Evolutionary conservation across 2,113 vertebrate species (phyloP), one percentile per base, ranked within the genome.

Genomic region (Malurus melanocephalus): DNA sequence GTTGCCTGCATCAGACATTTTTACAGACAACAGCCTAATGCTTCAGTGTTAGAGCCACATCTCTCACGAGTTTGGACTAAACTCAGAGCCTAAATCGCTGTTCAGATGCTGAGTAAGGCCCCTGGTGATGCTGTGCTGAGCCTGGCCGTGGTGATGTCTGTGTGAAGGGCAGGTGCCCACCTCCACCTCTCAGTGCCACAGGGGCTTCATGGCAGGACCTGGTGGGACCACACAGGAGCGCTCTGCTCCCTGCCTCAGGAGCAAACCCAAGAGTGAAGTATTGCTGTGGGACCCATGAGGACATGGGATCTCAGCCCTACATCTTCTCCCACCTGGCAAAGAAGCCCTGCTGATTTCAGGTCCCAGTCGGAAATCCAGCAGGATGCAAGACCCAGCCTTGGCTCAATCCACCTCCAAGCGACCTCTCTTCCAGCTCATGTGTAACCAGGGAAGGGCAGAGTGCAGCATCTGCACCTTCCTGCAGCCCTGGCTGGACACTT

Each of bases 301-400:
- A 77, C 1, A 7, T 0, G 1, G 23, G n/a, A 33, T 52, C 64
- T 43, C n/a, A 67, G 42, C 49, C 62, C n/a, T 45, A 19, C 8
- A 0, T 28, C 26, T 64, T 62, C 14, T 42, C 27, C 0, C 0
- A 8, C 22, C 42, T 5, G 0, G 62, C 48, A 66, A 69, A 82
- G 48, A 10, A 27, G 9, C 13, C 28, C 20, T 1, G 5, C 9
- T 10, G 9, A 22, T 17, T 71, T 53, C 0, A 3, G 28, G 4
- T 65, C 20, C 38, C 43, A 48, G 0, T 0, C 1, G 3, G 49
- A n/a, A n/a, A 55, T 52, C 33, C 3, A 3, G 16, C 16, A 23
- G 51, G 27, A 76, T 73, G 62, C 15, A 33, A 45, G 42, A 48
- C 20, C 17, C 18, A 24, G 43, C 40, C 20, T 64, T 32, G 12